Percentiles rank a stretch among this genome's conserved stretches.
Conservation (phyloP, 2,797 vertebrate species). For the Clamator glandarius region DNA sequence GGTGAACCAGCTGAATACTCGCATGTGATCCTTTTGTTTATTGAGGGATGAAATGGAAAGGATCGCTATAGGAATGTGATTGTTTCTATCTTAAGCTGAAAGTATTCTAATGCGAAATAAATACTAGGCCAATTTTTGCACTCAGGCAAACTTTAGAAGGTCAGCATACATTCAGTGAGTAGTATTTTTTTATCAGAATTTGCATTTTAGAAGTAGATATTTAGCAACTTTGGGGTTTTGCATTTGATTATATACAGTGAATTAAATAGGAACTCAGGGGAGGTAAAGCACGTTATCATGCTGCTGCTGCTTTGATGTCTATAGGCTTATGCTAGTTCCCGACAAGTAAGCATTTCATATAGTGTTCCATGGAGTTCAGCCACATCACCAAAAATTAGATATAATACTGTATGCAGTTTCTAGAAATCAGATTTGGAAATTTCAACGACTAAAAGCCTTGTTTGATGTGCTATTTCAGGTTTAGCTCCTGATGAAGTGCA, state of each 20-base stretch:
- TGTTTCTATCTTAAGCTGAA: not conserved
- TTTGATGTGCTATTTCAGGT: not conserved
- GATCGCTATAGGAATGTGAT: not conserved
- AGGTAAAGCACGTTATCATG: not conserved
- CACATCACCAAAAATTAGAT: not conserved
- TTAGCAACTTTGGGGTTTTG: not conserved
- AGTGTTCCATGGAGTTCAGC: not conserved
- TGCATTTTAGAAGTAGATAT: not conserved
- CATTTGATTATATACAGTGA: not conserved
- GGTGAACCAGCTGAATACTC: not conserved
- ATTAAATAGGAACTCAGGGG: not conserved
- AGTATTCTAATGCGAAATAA: not conserved
- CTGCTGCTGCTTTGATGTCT: not conserved
- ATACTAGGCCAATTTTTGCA: not conserved
- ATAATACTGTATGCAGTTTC: not conserved
- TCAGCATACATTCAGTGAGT: not conserved
- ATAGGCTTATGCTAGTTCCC: not conserved
- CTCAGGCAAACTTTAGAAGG: not conserved
- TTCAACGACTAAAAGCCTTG: not conserved
- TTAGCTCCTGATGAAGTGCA: not conserved
- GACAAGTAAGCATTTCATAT: not conserved
- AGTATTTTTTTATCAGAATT: not conserved
- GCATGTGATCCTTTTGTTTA: not conserved
- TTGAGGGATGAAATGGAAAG: not conserved
- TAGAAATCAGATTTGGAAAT: not conserved